phyloP scores from a whole-genome alignment of 1,140 invertebrate genomes.

The silkworm (Bombyx mori) region DNA sequence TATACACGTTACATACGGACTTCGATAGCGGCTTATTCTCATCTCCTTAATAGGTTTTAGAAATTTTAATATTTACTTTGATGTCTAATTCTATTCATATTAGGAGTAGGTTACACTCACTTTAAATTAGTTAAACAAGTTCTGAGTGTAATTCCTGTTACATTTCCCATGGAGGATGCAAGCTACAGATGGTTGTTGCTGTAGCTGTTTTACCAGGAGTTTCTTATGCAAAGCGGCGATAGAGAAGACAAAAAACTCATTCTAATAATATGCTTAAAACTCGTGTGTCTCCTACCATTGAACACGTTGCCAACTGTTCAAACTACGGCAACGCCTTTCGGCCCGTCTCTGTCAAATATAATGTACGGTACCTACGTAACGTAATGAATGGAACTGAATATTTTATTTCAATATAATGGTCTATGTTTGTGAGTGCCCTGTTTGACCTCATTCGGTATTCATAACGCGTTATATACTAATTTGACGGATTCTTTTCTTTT shows the following conservation, averaged over 20 bases:
- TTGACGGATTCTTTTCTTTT: slow-evolving; percentile 46
- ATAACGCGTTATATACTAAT: slow-evolving; percentile 58
- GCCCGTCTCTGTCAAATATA: slow-evolving; percentile 41
- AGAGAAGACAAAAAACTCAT: slow-evolving; percentile 16
- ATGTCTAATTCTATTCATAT: slow-evolving; percentile 4
- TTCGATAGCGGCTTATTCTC: slow-evolving; percentile 18
- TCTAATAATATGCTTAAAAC: slow-evolving; percentile 29
- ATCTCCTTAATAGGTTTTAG: slow-evolving; percentile 13
- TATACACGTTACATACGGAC: slow-evolving; percentile 23
- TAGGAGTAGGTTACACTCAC: neutral
- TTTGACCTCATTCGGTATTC: slow-evolving; percentile 67
- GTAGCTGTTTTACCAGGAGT: neutral
- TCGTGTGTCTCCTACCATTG: slow-evolving; percentile 18
- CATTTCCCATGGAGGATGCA: too few species aligned
- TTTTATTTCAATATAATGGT: slow-evolving; percentile 55
- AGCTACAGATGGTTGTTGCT: too few species aligned
- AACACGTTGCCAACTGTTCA: slow-evolving; percentile 45
- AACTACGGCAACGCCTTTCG: slow-evolving; percentile 54
- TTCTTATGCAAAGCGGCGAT: slow-evolving; percentile 13
- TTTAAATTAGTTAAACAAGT: too few species aligned
- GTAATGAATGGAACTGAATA: slow-evolving; percentile 64
- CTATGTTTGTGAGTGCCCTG: slow-evolving; percentile 58
- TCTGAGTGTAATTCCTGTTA: too few species aligned
- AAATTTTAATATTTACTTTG: slow-evolving; percentile 10
- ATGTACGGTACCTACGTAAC: slow-evolving; percentile 34